Evolutionary conservation across 2,888 invertebrate genomes (phyloP).

Genomic region (Drosophila buzzatii): DNA sequence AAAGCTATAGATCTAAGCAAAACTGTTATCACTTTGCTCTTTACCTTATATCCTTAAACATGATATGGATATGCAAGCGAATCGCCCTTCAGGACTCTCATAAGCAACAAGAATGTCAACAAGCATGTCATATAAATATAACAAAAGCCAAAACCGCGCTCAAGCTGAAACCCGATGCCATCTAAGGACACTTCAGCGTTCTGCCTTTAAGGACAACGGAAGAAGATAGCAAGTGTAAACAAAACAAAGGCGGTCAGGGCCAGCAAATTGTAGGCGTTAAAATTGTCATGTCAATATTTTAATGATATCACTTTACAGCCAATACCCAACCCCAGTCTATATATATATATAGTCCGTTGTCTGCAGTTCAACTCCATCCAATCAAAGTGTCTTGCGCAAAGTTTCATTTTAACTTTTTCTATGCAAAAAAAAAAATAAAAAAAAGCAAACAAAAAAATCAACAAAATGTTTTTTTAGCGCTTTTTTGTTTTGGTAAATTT

Average conservation of each 20-base stretch:
- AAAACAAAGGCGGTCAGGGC: slow-evolving; percentile 41
- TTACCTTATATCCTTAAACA: background rate
- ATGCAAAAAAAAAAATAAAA: background rate
- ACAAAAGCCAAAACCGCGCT: background rate
- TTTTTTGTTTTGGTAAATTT: slow-evolving; percentile 35
- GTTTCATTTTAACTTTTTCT: slow-evolving; percentile 72
- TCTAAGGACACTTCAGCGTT: background rate
- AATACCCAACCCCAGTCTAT: slow-evolving; percentile 10
- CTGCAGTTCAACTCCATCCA: slow-evolving; percentile 33
- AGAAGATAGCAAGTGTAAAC: slow-evolving; percentile 41
- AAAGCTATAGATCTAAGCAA: background rate
- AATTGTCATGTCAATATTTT: slow-evolving; percentile 85
- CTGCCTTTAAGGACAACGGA: slow-evolving; percentile 6
- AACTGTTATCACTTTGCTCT: background rate
- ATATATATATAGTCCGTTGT: background rate
- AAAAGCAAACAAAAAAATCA: background rate
- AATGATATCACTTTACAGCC: slow-evolving; percentile 79
- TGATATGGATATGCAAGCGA: background rate
- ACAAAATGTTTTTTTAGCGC: slow-evolving; percentile 13
- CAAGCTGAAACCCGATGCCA: background rate
- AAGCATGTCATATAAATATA: background rate
- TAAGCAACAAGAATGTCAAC: background rate
- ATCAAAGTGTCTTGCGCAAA: slow-evolving; percentile 57
- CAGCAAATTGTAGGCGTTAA: slow-evolving; percentile 84
- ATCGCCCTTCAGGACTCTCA: background rate